Evolutionary conservation across 1,140 invertebrate species (phyloP).

Genomic region (Acromyrmex charruanus): DNA sequence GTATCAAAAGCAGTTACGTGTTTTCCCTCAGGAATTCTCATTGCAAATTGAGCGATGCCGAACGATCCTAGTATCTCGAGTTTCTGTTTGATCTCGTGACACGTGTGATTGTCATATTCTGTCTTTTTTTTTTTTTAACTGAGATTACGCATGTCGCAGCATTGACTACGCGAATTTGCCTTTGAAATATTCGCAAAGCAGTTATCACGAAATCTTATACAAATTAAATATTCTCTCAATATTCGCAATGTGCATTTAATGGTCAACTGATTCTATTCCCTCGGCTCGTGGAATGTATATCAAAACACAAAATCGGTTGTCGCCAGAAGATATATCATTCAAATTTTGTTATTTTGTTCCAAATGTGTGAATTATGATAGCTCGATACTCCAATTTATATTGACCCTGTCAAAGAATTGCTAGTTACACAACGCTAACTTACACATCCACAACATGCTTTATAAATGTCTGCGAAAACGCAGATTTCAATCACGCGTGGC

Average conservation of each 20-base stretch:
- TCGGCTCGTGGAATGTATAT: constrained; percentile 37
- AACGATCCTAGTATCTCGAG: constrained; percentile 52
- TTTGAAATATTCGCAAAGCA: constrained; percentile 28
- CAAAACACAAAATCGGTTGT: constrained; percentile 27
- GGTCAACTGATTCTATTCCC: neutral
- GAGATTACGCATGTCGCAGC: constrained; percentile 53
- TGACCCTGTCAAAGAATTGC: constrained; percentile 42
- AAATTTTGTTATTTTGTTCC: constrained; percentile 13
- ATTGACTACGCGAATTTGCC: constrained; percentile 18
- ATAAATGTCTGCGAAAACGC: constrained; percentile 36
- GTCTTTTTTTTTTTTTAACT: constrained; percentile 24
- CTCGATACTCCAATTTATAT: constrained; percentile 20
- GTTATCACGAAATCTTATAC: constrained; percentile 11
- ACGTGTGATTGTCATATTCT: constrained; percentile 59
- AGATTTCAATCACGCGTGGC: constrained; percentile 26
- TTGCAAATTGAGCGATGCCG: constrained; percentile 62
- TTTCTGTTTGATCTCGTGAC: constrained; percentile 48
- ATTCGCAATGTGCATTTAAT: constrained; percentile 8
- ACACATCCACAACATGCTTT: constrained; percentile 15
- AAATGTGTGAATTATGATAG: neutral
- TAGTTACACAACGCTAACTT: constrained; percentile 16
- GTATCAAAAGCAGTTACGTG: constrained; percentile 60
- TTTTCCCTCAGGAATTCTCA: constrained; percentile 48
- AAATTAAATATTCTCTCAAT: constrained; percentile 1
- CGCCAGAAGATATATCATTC: neutral